Evolutionary conservation across 2,888 invertebrate species (phyloP), one percentile per base, ranked within the genome.

Genomic region (Amphimallon solstitiale): DNA sequence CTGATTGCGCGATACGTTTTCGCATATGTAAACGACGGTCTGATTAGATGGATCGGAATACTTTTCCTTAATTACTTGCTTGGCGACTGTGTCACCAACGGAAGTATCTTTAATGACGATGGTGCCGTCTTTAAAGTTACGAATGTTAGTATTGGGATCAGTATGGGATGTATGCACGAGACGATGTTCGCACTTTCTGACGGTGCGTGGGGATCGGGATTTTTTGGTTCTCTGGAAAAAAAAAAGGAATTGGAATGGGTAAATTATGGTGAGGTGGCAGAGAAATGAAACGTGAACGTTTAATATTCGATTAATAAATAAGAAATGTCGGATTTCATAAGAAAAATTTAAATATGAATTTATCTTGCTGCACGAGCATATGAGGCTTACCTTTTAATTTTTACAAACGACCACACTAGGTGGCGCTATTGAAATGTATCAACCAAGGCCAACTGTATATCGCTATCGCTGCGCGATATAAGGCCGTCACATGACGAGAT

Each of bases 21-120:
- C 67, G 38, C 67, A 67, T 5, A 67, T 67, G 49, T 67, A 67
- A n/a, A 67, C 63, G 6, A 67, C 59, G 12, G 67, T 67, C 29
- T 67, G 67, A 40, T 67, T 67, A 9, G 49, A 23, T 2, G 67
- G 67, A 59, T 67, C 67, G 17, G 63, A 54, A 15, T 56, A 63
- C 23, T 67, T 67, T 48, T 67, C 67, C 40, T 51, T 56, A 15
- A 67, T 63, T 12, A 37, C 59, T 63, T 67, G 67, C 2, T 63
- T 67, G 4, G 48, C 43, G 3, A 67, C 35, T 6, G 21, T 21
- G 23, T 67, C 67, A 29, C 67, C 67, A 9, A 67, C 23, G 21
- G 54, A 56, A 10, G 45, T 67, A 14, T 67, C 63, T 43, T 49
- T 63, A 15, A 67, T 63, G 9, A 63, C 52, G 17, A 67, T 63